Evolutionary conservation across 1,140 invertebrate genomes (phyloP), one percentile per base, ranked within the genome.

Genomic region (Paramacrobiotus metropolitanus): DNA sequence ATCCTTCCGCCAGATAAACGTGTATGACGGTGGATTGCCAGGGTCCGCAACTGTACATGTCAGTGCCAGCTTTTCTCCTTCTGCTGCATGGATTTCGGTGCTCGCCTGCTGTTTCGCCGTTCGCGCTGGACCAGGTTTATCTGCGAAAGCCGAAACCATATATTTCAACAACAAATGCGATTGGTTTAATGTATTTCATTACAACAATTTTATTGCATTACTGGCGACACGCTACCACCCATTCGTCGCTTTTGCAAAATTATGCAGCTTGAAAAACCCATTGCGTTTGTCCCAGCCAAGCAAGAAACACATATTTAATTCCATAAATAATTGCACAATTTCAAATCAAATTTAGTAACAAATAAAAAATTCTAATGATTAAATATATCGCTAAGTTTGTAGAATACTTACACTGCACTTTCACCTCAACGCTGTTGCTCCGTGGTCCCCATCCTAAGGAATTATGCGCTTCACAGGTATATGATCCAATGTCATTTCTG

Each of bases 361-460:
- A 40, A 40, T 40, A n/a, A n/a, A n/a, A n/a, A n/a, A n/a, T n/a
- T n/a, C n/a, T n/a, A n/a, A n/a, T n/a, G n/a, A n/a, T n/a, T n/a
- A n/a, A n/a, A n/a, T n/a, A n/a, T n/a, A n/a, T n/a, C n/a, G n/a
- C n/a, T 40, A 40, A 40, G 34, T 40, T 40, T 15, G 9, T 9
- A 40, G n/a, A 40, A 40, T 40, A 40, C 48, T 24, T 55, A 55
- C 48, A 55, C 28, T 55, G 48, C 15, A 55, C 48, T 55, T 55
- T 55, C 15, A 55, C 48, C 28, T 55, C 48, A 4, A 55, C 48
- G 15, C 4, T 9, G 24, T 55, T 55, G 48, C 48, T 55, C 4
- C 48, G 48, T 20, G 48, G 15, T 15, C 48, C 24, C 48, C 48
- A 55, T 15, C 48, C 48, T 15, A 24, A 15, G 48, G 15, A 20